Percentiles rank a stretch among this genome's conserved stretches.
phyloP scores from a whole-genome alignment of 2,797 vertebrate genomes.

The Taeniopygia guttata region DNA sequence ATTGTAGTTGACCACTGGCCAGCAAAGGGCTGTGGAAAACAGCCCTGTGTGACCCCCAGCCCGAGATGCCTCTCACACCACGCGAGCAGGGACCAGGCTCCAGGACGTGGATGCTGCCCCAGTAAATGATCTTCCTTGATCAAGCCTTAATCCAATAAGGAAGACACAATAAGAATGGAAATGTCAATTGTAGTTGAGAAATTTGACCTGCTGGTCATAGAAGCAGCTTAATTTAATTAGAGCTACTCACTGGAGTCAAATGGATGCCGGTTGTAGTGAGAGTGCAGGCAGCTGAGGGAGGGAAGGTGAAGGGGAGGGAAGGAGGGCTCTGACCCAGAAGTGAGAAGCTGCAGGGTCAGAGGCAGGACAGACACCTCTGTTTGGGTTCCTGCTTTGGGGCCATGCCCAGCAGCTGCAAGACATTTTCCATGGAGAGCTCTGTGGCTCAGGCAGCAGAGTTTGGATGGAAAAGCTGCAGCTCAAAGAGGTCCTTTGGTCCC shows the following conservation, averaged over 20 bases:
- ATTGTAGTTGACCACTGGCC: background rate
- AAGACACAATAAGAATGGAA: conserved; percentile 55
- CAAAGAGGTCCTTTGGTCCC: background rate
- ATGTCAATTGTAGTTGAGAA: conserved; percentile 57
- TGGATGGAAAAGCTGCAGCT: background rate
- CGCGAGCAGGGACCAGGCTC: background rate
- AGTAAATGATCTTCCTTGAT: conserved; percentile 46
- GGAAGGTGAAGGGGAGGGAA: background rate
- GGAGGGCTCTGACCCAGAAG: background rate
- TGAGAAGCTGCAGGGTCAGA: background rate
- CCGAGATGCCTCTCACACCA: background rate
- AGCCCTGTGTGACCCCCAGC: background rate
- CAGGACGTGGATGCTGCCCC: background rate
- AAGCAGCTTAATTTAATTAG: conserved; percentile 64
- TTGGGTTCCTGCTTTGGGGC: background rate
- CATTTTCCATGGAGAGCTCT: background rate
- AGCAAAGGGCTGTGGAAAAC: background rate
- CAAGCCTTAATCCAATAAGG: conserved; percentile 51
- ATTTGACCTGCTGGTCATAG: conserved; percentile 44
- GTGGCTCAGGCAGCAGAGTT: background rate
- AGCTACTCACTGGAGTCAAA: conserved; percentile 46
- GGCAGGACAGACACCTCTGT: background rate
- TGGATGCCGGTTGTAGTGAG: conserved; percentile 13
- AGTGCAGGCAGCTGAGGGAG: background rate
- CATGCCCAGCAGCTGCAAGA: background rate